Percentiles rank a stretch among this genome's conserved stretches.
These are phyloP conservation scores for Astropecten irregularis DNA, from an alignment of 53 echinoderm and acorn worm genomes.

Conservation along the genomic window DNA sequence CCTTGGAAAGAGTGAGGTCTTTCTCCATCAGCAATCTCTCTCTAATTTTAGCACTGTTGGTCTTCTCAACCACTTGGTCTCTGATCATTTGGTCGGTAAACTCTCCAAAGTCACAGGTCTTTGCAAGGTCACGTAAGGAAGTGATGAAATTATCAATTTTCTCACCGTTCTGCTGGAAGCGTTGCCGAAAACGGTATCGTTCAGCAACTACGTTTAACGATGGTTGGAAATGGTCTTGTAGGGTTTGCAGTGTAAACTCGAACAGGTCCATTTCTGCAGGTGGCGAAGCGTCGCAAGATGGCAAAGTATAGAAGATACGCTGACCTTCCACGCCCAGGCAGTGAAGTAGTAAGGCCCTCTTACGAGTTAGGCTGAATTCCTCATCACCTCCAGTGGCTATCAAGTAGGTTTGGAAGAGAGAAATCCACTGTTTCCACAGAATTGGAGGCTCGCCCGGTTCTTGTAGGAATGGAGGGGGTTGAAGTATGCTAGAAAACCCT, in stretches of 20 bases:
- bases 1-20: constrained; percentile 33
- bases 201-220: constrained; percentile 51
- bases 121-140: constrained; percentile 43
- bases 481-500: constrained; percentile 14
- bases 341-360: constrained; percentile 28
- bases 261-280: background rate
- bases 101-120: constrained; percentile 45
- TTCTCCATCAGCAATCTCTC: constrained; percentile 42
- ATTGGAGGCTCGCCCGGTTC: constrained; percentile 32
- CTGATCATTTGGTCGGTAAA: constrained; percentile 54
- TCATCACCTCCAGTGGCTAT: constrained; percentile 19
- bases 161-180: constrained; percentile 50
- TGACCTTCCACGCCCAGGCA: constrained; percentile 21
- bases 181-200: constrained; percentile 51
- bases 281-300: background rate
- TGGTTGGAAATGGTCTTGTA: constrained; percentile 44
- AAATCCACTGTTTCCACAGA: constrained; percentile 47
- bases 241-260: background rate
- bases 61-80: constrained; percentile 60
- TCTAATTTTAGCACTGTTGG: background rate
- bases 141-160: constrained; percentile 34
- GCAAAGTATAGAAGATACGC: background rate
- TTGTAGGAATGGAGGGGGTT: constrained; percentile 48
- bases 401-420: constrained; percentile 13
- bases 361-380: background rate